Conservation (phyloP, 2,797 vertebrate genomes). For the Diglossa cyanea region DNA sequence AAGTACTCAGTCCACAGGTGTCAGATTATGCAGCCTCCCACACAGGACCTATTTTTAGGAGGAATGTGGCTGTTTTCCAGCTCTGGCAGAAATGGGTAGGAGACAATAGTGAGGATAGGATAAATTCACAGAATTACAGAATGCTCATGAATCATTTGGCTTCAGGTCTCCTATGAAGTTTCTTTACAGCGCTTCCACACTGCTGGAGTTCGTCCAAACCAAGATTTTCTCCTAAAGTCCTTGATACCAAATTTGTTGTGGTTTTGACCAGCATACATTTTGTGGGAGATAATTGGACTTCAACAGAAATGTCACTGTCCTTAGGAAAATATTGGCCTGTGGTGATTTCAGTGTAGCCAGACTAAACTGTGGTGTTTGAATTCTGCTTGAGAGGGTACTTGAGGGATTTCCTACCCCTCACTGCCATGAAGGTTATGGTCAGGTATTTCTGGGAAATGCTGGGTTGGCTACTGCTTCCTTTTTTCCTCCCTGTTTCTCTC, state of each 20-base stretch:
- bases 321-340: background rate
- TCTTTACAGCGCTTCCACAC: background rate
- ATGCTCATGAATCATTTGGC: background rate
- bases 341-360: background rate
- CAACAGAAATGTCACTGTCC: background rate
- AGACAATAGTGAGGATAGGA: background rate
- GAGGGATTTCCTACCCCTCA: background rate
- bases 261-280: accelerated
- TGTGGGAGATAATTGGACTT: background rate
- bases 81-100: background rate
- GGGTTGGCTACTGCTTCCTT: background rate
- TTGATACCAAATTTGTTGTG: background rate
- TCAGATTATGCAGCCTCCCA: conserved; percentile 23
- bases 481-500: accelerated
- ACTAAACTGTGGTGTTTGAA: background rate
- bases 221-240: background rate
- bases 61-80: background rate
- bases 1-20: background rate
- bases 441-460: background rate
- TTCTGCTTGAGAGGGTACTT: background rate
- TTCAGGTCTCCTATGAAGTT: background rate
- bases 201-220: background rate
- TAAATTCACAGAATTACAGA: background rate
- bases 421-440: background rate
- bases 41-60: conserved; percentile 6